phyloP scores from a whole-genome alignment of 2,888 invertebrate species.

The Xylota segnis region DNA sequence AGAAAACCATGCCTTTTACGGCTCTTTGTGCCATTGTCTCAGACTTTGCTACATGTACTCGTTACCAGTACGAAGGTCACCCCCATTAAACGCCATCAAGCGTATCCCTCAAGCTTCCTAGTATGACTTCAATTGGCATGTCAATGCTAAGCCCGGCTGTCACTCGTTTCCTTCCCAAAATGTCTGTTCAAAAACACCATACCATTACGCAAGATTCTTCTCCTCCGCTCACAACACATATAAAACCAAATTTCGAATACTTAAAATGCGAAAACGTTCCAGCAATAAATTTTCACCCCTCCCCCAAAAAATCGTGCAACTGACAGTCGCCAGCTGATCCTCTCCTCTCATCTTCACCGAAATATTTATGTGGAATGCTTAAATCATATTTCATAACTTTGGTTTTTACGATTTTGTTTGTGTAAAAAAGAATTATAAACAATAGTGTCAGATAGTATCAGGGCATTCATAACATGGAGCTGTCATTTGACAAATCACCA shows the following conservation, averaged over 20 bases:
- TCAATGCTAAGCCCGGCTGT: conserved; percentile 7
- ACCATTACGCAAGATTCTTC: conserved; percentile 13
- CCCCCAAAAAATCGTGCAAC: conserved; percentile 33
- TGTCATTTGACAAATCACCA: conserved; percentile 69
- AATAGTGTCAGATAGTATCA: conserved; percentile 62
- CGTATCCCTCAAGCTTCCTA: too few relatives aligned
- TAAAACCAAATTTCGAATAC: conserved; percentile 43
- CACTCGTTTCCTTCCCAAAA: neutral
- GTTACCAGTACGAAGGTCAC: neutral
- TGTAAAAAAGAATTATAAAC: conserved; percentile 22
- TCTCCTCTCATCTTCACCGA: conserved; percentile 51
- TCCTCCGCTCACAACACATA: neutral
- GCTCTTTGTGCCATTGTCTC: too few relatives aligned
- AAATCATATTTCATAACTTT: conserved; percentile 63
- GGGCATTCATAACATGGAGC: conserved; percentile 32
- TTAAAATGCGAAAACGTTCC: conserved; percentile 62
- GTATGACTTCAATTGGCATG: neutral
- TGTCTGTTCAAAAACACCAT: neutral
- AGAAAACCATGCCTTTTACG: too few relatives aligned
- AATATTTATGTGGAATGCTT: conserved; percentile 28
- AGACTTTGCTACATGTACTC: too few relatives aligned
- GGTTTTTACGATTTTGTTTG: conserved; percentile 31
- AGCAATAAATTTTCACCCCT: conserved; percentile 57
- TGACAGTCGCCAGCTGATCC: conserved; percentile 52
- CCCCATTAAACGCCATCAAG: neutral